Percentiles rank a stretch among this genome's conserved stretches.
Evolutionary conservation across 64 coral and sea anemone genomes (phyloP).

Genomic region (Actinia tenebrosa): DNA sequence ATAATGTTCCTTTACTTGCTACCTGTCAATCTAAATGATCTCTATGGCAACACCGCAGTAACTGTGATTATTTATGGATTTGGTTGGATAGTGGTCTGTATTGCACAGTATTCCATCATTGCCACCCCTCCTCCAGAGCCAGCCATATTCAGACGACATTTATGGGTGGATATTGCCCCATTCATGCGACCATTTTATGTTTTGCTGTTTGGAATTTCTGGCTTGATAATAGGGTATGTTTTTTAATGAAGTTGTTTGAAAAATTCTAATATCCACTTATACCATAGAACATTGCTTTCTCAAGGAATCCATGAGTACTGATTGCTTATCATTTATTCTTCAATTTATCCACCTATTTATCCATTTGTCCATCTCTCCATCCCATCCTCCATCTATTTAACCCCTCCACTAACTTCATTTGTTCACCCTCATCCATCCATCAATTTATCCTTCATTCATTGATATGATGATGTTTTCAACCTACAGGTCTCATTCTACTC

Average conservation of each 20-base stretch:
- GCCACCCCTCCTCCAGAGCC: slow-evolving; percentile 63
- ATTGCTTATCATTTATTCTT: background rate
- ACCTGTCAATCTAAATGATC: slow-evolving; percentile 50
- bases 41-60: slow-evolving; percentile 39
- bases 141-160: slow-evolving; percentile 64
- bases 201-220: slow-evolving; percentile 61
- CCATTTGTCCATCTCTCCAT: no score
- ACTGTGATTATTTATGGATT: slow-evolving; percentile 55
- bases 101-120: slow-evolving; percentile 76
- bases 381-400: no score
- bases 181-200: slow-evolving; percentile 92
- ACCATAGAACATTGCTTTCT: background rate
- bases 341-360: background rate
- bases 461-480: no score
- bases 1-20: slow-evolving; percentile 83
- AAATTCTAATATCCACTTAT: background rate
- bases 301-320: no score
- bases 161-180: slow-evolving; percentile 51
- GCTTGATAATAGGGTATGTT: slow-evolving; percentile 64
- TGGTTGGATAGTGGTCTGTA: slow-evolving; percentile 81
- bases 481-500: slow-evolving; percentile 55
- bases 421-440: background rate
- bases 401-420: background rate
- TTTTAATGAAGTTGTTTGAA: background rate
- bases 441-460: background rate